Evolutionary conservation across 2,113 vertebrate genomes (phyloP).

Genomic region (Phycodurus eques): DNA sequence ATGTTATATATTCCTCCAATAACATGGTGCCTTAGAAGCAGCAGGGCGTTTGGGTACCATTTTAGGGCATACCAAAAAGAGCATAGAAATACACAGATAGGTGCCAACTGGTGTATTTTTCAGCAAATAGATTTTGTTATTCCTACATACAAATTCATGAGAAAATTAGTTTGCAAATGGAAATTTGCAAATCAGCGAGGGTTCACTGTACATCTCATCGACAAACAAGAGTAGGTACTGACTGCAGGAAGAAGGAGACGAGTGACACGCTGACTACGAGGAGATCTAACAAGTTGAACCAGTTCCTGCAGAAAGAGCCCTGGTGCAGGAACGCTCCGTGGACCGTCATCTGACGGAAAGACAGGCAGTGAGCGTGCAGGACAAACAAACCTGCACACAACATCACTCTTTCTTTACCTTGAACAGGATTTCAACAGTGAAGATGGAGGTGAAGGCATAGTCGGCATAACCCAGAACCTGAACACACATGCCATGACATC

Average conservation of each 20-base stretch:
- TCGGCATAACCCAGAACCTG: constrained; percentile 91
- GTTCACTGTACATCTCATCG: neutral
- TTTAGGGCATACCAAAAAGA: neutral
- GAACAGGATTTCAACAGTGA: constrained; percentile 89
- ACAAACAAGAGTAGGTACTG: constrained; percentile 46
- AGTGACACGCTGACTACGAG: constrained; percentile 91
- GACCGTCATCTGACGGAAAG: constrained; percentile 79
- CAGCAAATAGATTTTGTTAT: neutral
- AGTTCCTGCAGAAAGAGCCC: constrained; percentile 92
- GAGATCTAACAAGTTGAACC: constrained; percentile 90
- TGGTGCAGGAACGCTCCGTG: constrained; percentile 88
- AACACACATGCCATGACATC: neutral
- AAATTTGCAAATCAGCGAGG: neutral
- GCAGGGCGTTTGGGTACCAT: neutral
- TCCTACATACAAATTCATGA: neutral
- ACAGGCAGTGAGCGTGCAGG: neutral
- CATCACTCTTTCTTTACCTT: constrained; percentile 72
- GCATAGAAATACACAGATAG: neutral
- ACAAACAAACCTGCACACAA: neutral
- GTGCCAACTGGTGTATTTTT: neutral
- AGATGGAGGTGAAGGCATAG: constrained; percentile 91
- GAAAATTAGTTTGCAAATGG: neutral
- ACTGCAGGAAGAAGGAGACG: constrained; percentile 91
- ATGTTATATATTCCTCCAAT: too few relatives aligned
- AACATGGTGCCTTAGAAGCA: too few relatives aligned